Evolutionary conservation across 2,113 vertebrate genomes (phyloP).

Genomic region (Leptosomus discolor): DNA sequence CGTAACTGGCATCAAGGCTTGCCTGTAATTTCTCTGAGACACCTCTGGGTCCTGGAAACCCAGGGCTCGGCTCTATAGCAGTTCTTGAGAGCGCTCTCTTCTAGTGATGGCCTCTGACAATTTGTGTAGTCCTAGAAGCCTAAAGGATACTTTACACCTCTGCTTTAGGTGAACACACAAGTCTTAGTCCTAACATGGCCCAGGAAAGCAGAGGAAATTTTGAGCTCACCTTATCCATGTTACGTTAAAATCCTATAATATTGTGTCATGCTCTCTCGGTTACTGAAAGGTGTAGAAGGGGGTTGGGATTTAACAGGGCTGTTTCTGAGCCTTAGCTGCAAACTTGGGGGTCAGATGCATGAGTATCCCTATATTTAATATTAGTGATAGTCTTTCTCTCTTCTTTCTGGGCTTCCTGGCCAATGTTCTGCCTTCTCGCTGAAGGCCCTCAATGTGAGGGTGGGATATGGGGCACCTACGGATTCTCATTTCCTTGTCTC

Average conservation of each 20-base stretch:
- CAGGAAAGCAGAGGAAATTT: not conserved
- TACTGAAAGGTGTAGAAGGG: not conserved
- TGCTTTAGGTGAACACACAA: not conserved
- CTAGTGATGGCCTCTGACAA: not conserved
- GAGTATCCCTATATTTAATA: not conserved
- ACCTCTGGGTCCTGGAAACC: not conserved
- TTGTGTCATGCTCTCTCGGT: not conserved
- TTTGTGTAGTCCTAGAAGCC: not conserved
- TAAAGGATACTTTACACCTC: not conserved
- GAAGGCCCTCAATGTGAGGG: not conserved
- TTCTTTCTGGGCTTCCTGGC: not conserved
- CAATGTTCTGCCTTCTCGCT: not conserved
- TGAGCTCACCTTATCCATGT: fast-evolving
- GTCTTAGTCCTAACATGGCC: not conserved
- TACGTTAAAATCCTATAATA: fast-evolving
- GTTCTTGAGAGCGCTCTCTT: not conserved
- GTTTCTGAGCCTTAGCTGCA: not conserved
- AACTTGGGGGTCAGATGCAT: not conserved
- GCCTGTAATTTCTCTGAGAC: not conserved
- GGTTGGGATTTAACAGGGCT: not conserved
- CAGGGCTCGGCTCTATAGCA: not conserved
- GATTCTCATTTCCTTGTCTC: not conserved
- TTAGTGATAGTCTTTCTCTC: not conserved
- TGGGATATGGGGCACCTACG: not conserved
- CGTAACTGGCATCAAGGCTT: fast-evolving